Base-by-base conservation (phyloP, 2,888 invertebrate genomes). In the Pandemis heparana region DNA sequence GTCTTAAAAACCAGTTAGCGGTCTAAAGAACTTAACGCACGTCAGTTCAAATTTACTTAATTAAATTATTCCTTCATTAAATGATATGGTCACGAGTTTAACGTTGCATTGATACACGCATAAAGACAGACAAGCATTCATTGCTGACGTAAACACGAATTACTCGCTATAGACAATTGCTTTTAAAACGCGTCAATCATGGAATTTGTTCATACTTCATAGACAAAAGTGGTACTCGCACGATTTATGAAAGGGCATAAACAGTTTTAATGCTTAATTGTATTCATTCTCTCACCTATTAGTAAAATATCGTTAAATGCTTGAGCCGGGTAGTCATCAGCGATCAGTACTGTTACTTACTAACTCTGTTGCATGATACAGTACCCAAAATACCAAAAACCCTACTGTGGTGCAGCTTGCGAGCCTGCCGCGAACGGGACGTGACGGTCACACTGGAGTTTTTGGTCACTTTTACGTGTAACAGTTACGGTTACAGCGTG, bases 131-230 rank as follows among this genome's bases (percentile, higher is more conserved):
- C 56, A 56, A 12, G 56, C 56, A 56, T 56, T 23, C 56, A 56
- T 23, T 7, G 56, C 56, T 56, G 56, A 56, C 56, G 56, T 23
- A 56, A 23, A 56, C 56, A 12, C 23, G 56, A 12, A 18, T 56
- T 56, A 10, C 56, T 56, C 56, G 56, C 18, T 12, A 23, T 23
- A 56, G 56, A 56, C 56, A 56, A 56, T 23, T 23, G 56, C 12
- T 56, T 56, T 56, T 62, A 62, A 43, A 62, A 43, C 62, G 62
- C 62, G 62, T 62, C 62, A 62, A 62, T 62, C 62, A 62, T 43
- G 41, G 43, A 41, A 43, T 46, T 63, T 46, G 43, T 46, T 63
- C 16, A 63, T 23, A 23, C 23, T 46, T 63, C 16, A 63, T 23
- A 23, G 43, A 62, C 41, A n/a, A 18, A 46, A 23, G 14, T 63